phyloP scores from a whole-genome alignment of 2,888 invertebrate genomes.

The Prenolepis imparis region DNA sequence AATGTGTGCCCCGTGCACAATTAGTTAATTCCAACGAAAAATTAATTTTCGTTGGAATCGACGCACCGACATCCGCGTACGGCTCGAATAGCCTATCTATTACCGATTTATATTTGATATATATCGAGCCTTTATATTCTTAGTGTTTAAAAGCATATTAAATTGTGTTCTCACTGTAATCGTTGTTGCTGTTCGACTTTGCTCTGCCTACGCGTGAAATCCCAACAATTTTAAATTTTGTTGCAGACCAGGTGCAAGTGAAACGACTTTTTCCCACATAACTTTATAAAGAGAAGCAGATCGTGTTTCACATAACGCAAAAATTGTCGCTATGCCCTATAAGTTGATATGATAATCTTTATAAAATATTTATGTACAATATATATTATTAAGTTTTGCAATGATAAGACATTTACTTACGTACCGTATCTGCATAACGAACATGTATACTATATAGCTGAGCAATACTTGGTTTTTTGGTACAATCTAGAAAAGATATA shows the following conservation, averaged over 20 bases:
- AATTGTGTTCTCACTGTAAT: too few relatives aligned
- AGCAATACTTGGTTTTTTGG: not conserved
- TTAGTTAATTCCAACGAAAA: too few relatives aligned
- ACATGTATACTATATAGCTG: not conserved
- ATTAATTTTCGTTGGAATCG: too few relatives aligned
- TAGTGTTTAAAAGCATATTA: too few relatives aligned
- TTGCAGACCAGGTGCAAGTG: not conserved
- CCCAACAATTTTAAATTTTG: conserved; percentile 9
- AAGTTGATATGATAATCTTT: not conserved
- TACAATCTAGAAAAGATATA: not conserved
- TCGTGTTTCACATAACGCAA: conserved; percentile 4
- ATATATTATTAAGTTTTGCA: too few relatives aligned
- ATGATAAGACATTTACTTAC: not conserved
- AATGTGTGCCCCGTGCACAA: too few relatives aligned
- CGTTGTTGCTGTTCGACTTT: too few relatives aligned
- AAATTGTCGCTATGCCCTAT: conserved; percentile 5
- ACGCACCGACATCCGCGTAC: too few relatives aligned
- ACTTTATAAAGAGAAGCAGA: not conserved
- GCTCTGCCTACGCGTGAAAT: too few relatives aligned
- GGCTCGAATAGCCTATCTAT: too few relatives aligned
- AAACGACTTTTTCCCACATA: conserved; percentile 17
- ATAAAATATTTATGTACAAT: not conserved
- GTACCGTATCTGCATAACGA: not conserved
- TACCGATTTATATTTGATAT: too few relatives aligned
- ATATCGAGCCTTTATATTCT: too few relatives aligned